Evolutionary conservation across 2,888 invertebrate species (phyloP), one percentile per base, ranked within the genome.

Genomic region (Anthophora plumipes): DNA sequence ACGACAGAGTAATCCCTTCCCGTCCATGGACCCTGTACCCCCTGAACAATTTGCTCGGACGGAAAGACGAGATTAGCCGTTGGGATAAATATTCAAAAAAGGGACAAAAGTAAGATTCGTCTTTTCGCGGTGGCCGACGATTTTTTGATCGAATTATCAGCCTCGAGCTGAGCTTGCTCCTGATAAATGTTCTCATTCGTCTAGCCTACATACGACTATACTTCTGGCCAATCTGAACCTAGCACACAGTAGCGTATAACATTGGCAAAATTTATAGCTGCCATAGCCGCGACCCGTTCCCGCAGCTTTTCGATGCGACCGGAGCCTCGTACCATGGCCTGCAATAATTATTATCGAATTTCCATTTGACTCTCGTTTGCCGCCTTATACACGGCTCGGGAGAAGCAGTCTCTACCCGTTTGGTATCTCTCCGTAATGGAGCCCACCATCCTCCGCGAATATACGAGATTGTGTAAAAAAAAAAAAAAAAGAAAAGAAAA

Each of bases 261-360:
- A 57, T 60, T 59, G 48, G 60, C 37, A 67, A 77, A 88, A 89
- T 89, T 89, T 89, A 89, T 89, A 82, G 73, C 73, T 73, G 81
- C 84, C 85, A 70, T 85, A 81, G 75, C 67, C 86, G 77, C 75
- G 72, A 77, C 69, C 73, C 46, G 67, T 70, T 73, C 71, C 77
- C 82, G 57, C 80, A 83, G 86, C 87, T 85, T 78, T 86, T 79
- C 87, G 68, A 81, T 80, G 75, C 72, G 77, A 59, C 31, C 55
- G 61, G 57, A 73, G 50, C 69, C 60, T 66, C 64, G 66, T 73
- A 73, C 50, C 72, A 61, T 50, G 66, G 75, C 59, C 63, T 72
- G 84, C 80, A 85, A 88, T 90, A 91, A 92, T 91, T 91, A 91
- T 91, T 91, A 92, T 92, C 89, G 91, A 90, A 90, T 91, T 91